Percentiles rank a stretch among this genome's conserved stretches.
Conservation (phyloP, 2,888 invertebrate genomes). For the Leucophenga maculata region DNA sequence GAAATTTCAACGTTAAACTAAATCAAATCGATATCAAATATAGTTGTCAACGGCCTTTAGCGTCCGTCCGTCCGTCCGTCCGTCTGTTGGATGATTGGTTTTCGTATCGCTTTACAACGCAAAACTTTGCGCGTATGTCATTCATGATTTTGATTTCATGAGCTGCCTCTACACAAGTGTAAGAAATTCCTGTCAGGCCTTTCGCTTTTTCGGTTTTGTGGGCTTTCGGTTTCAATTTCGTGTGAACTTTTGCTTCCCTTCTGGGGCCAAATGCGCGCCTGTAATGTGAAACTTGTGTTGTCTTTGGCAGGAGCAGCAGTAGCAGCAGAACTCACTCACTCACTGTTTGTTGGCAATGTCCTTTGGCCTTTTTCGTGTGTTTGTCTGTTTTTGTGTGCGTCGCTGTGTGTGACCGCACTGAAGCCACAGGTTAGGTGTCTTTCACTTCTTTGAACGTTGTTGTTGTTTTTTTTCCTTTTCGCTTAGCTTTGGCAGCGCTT, state of each 20-base stretch:
- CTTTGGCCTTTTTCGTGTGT: background rate
- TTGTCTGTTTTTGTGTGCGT: background rate
- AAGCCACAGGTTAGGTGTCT: conserved; percentile 20
- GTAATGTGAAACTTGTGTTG: conserved; percentile 3
- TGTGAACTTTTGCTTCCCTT: conserved; percentile 14
- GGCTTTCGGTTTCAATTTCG: conserved; percentile 21
- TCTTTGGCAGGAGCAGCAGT: background rate
- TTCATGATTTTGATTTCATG: conserved; percentile 17
- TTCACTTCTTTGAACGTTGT: background rate
- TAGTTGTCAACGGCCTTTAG: conserved; percentile 53
- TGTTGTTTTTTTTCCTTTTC: background rate
- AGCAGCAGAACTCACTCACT: too few species aligned
- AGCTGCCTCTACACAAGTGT: background rate
- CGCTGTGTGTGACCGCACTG: background rate
- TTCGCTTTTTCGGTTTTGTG: background rate
- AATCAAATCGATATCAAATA: conserved; percentile 65
- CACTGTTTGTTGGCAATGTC: background rate
- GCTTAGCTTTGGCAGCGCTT: background rate
- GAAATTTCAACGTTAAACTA: conserved; percentile 58
- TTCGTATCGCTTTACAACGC: background rate
- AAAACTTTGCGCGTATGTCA: conserved; percentile 26
- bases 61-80: too few species aligned
- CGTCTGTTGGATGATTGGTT: too few species aligned
- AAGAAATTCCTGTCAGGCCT: background rate
- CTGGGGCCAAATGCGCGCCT: background rate